Base-by-base conservation (phyloP, 2,797 vertebrate species). In the Lates japonicus region DNA sequence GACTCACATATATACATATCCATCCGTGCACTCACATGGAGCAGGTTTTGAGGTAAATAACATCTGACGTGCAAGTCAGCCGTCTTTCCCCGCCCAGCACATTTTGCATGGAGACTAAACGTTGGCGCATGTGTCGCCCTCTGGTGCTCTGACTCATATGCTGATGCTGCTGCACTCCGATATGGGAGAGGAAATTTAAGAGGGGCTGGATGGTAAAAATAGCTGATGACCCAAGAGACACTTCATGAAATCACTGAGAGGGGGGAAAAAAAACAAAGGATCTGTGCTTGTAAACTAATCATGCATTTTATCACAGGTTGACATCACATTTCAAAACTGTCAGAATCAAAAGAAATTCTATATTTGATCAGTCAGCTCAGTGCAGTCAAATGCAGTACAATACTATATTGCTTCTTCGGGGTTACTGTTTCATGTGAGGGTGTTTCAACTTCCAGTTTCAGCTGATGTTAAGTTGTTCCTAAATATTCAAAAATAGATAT, bases 101-200 rank as follows among this genome's bases (percentile, higher is more conserved):
- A 51, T 68, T 87, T 70, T 65, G 25, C 57, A 5, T 20, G 35
- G 69, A 73, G 73, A 68, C 75, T 78, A 71, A 90, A 86, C 46
- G 52, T 49, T 10, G 25, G 59, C 46, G 67, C 77, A 11, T 57
- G 54, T 73, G 78, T 85, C 65, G 46, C 82, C 90, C 82, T 78
- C 80, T 80, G 74, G 74, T 82, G 65, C 67, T 68, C 70, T 76
- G 84, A 92, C 76, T 92, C 87, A 72, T 82, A 73, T 66, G 65
- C 66, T 81, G 79, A 89, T 83, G 2, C 60, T 48, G 41, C 62
- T 37, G 49, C 1, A 5, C 73, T 57, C 9, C 3, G 39, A 70
- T 31, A 17, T 0, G 54, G 29, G 4, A 17, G 73, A 55, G 37
- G 25, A 49, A 77, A 22, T 57, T 60, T 16, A 41, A 31, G 76